Evolutionary conservation across 2,888 invertebrate genomes (phyloP).

Genomic region (Himalopsyche japonica): DNA sequence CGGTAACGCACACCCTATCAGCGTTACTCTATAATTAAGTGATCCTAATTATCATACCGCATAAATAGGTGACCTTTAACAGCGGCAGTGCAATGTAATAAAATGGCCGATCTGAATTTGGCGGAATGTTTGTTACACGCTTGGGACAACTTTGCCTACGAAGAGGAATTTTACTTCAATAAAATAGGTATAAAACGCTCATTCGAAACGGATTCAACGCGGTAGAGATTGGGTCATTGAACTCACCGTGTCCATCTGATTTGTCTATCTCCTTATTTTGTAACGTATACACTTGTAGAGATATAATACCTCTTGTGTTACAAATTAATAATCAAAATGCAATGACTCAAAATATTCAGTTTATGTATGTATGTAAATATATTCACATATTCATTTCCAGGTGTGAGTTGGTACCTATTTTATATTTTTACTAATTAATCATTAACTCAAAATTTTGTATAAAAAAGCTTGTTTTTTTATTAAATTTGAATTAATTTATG

Average conservation of each 20-base stretch:
- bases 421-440: too few relatives aligned
- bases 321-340: too few relatives aligned
- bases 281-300: too few relatives aligned
- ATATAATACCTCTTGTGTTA: too few relatives aligned
- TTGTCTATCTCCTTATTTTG: too few relatives aligned
- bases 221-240: background rate
- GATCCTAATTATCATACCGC: background rate
- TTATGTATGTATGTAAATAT: too few relatives aligned
- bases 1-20: background rate
- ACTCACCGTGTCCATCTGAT: background rate
- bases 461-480: too few relatives aligned
- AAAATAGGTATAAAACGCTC: background rate
- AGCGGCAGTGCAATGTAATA: background rate
- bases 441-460: too few relatives aligned
- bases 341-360: too few relatives aligned
- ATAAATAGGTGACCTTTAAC: background rate
- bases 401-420: too few relatives aligned
- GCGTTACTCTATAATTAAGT: background rate
- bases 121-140: background rate
- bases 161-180: background rate
- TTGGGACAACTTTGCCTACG: background rate
- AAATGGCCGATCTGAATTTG: background rate
- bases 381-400: too few relatives aligned
- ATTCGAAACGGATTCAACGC: background rate
- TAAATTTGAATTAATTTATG: too few relatives aligned